phyloP scores from a whole-genome alignment of 2,888 invertebrate genomes.

The Nyleta sp. region DNA sequence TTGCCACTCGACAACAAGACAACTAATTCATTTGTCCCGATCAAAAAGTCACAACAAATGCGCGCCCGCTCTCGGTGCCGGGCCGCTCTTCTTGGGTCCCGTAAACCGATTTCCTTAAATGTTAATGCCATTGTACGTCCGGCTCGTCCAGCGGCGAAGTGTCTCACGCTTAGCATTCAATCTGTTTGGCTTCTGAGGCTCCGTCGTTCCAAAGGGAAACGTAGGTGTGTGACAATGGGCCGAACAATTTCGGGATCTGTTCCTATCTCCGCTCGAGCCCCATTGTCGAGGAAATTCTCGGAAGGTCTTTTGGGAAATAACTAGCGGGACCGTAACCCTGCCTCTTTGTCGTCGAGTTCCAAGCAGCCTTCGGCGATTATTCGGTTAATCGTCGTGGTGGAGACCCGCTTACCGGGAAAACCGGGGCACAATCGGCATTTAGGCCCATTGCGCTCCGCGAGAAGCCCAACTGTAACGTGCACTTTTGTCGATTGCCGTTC shows the following conservation, averaged over 20 bases:
- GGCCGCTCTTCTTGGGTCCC: conserved; percentile 41
- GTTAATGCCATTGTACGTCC: conserved; percentile 77
- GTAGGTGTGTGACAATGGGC: conserved; percentile 58
- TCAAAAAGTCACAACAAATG: conserved; percentile 66
- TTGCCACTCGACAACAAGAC: conserved; percentile 21
- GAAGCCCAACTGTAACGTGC: neutral
- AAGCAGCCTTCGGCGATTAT: conserved; percentile 34
- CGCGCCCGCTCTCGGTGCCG: neutral
- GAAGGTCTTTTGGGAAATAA: conserved; percentile 76
- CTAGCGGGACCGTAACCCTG: conserved; percentile 31
- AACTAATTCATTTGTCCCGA: conserved; percentile 60
- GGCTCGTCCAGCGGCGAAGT: conserved; percentile 63
- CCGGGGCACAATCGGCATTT: no score
- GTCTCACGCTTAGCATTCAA: conserved; percentile 55
- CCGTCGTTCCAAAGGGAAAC: conserved; percentile 27
- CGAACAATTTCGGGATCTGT: conserved; percentile 55
- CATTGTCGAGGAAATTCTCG: conserved; percentile 75
- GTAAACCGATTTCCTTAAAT: conserved; percentile 79
- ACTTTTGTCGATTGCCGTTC: conserved; percentile 3
- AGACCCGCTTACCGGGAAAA: conserved; percentile 32
- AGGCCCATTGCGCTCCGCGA: no score
- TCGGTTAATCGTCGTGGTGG: conserved; percentile 50
- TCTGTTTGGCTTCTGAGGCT: conserved; percentile 51
- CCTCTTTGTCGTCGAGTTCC: conserved; percentile 35
- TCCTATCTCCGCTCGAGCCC: conserved; percentile 53